These are phyloP conservation scores for Tillus elongatus DNA, from an alignment of 2,888 invertebrate species.

Conservation along the genomic window DNA sequence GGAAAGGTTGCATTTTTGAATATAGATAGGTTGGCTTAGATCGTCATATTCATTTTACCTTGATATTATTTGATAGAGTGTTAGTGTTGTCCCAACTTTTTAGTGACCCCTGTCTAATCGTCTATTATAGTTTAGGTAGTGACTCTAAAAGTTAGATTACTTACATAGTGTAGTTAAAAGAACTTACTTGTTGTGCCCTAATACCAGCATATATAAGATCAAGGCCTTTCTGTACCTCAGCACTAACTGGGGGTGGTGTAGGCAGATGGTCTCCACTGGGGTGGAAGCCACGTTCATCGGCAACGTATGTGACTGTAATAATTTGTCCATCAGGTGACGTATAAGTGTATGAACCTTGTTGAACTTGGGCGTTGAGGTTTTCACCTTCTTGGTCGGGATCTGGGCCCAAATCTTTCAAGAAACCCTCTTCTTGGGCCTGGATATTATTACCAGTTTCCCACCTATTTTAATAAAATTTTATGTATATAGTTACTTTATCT, in stretches of 20 bases:
- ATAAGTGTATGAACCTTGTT: slow-evolving; percentile 70
- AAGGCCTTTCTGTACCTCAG: slow-evolving; percentile 78
- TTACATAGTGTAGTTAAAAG: no score
- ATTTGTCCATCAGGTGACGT: slow-evolving; percentile 69
- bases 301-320: slow-evolving; percentile 68
- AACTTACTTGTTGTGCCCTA: slow-evolving; percentile 50
- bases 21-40: no score
- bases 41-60: no score
- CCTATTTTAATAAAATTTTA: slow-evolving; percentile 37
- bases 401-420: slow-evolving; percentile 52
- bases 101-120: no score
- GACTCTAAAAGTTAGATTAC: no score
- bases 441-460: slow-evolving; percentile 81
- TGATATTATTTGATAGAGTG: no score
- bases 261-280: slow-evolving; percentile 75
- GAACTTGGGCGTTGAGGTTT: slow-evolving; percentile 59
- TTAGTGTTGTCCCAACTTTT: no score
- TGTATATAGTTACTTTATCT: background rate
- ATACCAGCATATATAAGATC: slow-evolving; percentile 82
- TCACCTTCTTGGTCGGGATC: slow-evolving; percentile 47
- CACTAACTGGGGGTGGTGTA: slow-evolving; percentile 72
- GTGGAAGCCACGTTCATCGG: slow-evolving; percentile 75
- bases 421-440: slow-evolving; percentile 68
- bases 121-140: no score
- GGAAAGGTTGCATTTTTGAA: no score